Conservation (phyloP, 2,113 vertebrate genomes). For the Chaetops frenatus region DNA sequence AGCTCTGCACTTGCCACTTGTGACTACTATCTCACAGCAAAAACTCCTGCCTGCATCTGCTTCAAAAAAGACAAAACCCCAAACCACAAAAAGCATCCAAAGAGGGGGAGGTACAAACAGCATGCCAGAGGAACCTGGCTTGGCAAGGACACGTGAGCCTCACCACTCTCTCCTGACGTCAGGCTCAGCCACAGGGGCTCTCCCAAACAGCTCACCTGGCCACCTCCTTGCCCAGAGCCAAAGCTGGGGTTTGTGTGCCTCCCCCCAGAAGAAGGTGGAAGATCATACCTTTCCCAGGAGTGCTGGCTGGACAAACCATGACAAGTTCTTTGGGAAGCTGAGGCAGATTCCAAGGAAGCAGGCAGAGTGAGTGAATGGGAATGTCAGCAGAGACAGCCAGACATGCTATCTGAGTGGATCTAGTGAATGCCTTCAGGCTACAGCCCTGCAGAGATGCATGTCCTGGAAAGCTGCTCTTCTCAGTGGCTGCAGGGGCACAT, state of each 20-base stretch:
- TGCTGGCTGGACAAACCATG: fast-evolving
- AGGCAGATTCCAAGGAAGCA: not conserved
- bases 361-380: not conserved
- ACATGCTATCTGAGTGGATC: fast-evolving
- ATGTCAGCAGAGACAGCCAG: not conserved
- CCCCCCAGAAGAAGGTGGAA: not conserved
- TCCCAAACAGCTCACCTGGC: not conserved
- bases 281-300: not conserved
- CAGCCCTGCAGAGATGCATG: fast-evolving
- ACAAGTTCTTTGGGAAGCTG: not conserved
- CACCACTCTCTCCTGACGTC: not conserved
- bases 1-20: not conserved
- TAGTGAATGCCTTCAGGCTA: not conserved
- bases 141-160: fast-evolving
- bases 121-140: not conserved
- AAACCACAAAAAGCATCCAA: not conserved
- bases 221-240: not conserved
- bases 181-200: not conserved
- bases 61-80: not conserved
- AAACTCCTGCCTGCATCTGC: not conserved
- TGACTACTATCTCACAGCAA: not conserved
- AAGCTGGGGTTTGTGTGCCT: not conserved
- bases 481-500: not conserved
- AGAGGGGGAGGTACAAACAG: not conserved
- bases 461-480: not conserved